Evolutionary conservation across 1,140 invertebrate genomes (phyloP).

Genomic region (Euwallacea similis): DNA sequence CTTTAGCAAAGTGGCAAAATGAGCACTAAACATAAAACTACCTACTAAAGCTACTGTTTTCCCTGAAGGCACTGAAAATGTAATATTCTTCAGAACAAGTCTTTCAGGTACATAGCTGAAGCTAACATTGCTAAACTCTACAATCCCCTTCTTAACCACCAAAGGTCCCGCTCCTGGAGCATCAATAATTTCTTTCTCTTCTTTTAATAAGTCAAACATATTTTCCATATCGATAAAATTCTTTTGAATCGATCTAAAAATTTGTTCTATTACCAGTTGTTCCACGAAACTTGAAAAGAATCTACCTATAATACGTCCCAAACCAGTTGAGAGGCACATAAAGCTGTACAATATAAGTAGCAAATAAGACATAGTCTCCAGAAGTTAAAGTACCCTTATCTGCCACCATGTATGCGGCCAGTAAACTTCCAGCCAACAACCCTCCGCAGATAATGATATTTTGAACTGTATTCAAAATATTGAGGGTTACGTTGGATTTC

Average conservation of each 20-base stretch:
- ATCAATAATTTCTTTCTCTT: constrained; percentile 85
- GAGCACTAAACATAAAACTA: too few relatives aligned
- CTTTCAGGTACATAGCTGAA: constrained; percentile 87
- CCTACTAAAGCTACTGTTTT: constrained; percentile 87
- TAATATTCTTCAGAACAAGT: constrained; percentile 80
- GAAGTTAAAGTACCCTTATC: constrained; percentile 71
- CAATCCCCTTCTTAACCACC: constrained; percentile 69
- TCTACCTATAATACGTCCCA: constrained; percentile 94
- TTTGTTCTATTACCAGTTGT: background rate
- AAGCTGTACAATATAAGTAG: constrained; percentile 93
- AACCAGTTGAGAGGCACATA: constrained; percentile 97
- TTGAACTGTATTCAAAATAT: constrained; percentile 87
- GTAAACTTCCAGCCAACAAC: constrained; percentile 80
- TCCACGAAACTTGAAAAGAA: background rate
- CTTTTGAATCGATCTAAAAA: constrained; percentile 86
- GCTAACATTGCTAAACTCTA: constrained; percentile 88
- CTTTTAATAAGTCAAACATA: constrained; percentile 93
- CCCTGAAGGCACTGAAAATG: constrained; percentile 83
- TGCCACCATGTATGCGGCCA: constrained; percentile 83
- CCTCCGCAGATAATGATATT: constrained; percentile 88
- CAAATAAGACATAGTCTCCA: constrained; percentile 94
- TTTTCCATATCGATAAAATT: constrained; percentile 99
- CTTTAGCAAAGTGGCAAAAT: too few relatives aligned
- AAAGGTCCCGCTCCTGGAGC: constrained; percentile 74
- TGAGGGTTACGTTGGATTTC: constrained; percentile 80